Evolutionary conservation across 2,113 vertebrate species (phyloP).

Genomic region (Aptenodytes forsteri): DNA sequence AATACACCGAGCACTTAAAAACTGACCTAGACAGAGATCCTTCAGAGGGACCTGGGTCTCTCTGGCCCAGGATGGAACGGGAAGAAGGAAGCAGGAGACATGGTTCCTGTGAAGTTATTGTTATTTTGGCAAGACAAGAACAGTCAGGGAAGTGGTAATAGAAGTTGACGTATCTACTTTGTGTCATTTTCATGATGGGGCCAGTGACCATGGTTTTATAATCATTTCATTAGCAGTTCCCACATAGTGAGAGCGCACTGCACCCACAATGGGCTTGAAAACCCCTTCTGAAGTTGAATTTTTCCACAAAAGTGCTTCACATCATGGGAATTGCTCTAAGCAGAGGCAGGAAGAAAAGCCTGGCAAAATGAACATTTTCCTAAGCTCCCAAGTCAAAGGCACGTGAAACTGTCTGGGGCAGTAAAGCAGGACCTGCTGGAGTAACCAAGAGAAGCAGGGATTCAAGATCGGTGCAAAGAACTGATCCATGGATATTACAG

Average conservation of each 20-base stretch:
- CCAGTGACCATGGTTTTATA: background rate
- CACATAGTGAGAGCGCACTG: background rate
- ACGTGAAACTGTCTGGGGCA: conserved; percentile 28
- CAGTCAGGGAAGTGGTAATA: background rate
- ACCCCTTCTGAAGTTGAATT: background rate
- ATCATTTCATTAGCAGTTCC: background rate
- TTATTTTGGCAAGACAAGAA: background rate
- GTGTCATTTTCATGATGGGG: background rate
- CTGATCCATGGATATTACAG: background rate
- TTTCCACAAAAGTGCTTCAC: background rate
- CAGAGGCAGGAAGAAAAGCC: background rate
- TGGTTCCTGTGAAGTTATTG: background rate
- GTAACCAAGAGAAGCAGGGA: background rate
- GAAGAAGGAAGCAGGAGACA: background rate
- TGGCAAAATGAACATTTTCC: conserved; percentile 29
- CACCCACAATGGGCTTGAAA: background rate
- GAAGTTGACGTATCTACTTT: background rate
- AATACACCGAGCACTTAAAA: background rate
- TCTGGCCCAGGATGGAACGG: background rate
- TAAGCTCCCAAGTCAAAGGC: conserved; percentile 4
- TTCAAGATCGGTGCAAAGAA: background rate
- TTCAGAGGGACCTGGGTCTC: background rate
- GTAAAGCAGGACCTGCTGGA: conserved; percentile 46
- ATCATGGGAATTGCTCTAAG: conserved; percentile 30
- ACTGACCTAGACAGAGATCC: background rate